Conservation (phyloP, 2,113 vertebrate species). For the Myrmophylax atrothorax region DNA sequence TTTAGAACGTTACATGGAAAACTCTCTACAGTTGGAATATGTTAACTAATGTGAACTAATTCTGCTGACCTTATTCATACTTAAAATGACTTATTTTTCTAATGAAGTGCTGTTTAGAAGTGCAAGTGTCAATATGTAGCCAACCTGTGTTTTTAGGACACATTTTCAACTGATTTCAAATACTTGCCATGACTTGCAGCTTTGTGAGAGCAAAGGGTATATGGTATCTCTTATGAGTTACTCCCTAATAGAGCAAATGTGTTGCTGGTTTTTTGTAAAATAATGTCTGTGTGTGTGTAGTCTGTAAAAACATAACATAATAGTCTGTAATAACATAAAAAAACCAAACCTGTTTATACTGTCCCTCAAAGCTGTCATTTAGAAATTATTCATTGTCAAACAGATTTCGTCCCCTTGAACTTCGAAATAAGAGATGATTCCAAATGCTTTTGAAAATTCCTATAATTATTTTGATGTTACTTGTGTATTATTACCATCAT, state of each 20-base stretch:
- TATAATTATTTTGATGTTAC: not conserved
- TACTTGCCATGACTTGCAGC: not conserved
- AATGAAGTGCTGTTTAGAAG: not conserved
- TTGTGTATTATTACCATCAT: not conserved
- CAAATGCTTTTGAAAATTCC: not conserved
- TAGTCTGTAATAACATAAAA: too few relatives aligned
- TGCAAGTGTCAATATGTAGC: not conserved
- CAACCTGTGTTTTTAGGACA: not conserved
- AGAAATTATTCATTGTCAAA: not conserved
- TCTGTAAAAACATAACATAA: too few relatives aligned
- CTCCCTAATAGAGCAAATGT: not conserved
- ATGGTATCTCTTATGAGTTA: not conserved
- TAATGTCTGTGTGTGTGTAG: not conserved
- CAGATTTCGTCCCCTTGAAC: not conserved
- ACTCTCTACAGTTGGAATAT: not conserved
- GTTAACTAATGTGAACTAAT: not conserved
- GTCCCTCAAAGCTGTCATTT: not conserved
- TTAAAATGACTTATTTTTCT: not conserved
- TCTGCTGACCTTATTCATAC: not conserved
- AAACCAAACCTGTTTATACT: not conserved
- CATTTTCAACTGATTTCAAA: not conserved
- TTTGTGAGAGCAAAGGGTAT: not conserved
- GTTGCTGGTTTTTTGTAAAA: not conserved
- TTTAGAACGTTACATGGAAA: not conserved
- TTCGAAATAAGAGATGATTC: not conserved